A percentile compares a stretch with the other conserved stretches of the same genome.
Evolutionary conservation across 2,113 vertebrate genomes (phyloP).

Genomic region (Globicephala melas): DNA sequence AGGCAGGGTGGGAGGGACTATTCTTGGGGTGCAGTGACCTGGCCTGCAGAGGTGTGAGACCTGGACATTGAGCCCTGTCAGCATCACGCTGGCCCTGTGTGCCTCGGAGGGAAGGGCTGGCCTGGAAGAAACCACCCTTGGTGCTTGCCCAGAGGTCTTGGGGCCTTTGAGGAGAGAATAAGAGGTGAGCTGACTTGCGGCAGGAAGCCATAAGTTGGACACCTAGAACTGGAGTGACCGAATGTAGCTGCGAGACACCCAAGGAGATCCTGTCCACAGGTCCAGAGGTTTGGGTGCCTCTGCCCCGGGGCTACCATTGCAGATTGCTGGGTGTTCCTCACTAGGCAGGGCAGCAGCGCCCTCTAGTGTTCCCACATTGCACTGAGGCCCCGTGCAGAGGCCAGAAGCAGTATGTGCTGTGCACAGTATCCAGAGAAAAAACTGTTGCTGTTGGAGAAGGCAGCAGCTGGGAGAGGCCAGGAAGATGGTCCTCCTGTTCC

Average conservation of each 20-base stretch:
- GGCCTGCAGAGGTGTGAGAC: neutral
- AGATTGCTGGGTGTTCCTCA: neutral
- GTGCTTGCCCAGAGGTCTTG: neutral
- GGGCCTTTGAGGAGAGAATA: neutral
- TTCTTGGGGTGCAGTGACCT: neutral
- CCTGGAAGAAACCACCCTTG: neutral
- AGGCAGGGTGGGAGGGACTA: neutral
- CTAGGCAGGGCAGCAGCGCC: conserved; percentile 48
- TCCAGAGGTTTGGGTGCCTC: neutral
- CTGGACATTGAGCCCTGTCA: neutral
- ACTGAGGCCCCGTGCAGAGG: neutral
- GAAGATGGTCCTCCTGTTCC: neutral
- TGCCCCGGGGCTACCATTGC: neutral
- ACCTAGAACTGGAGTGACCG: neutral
- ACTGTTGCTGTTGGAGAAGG: neutral
- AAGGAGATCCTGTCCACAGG: neutral
- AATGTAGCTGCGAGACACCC: neutral
- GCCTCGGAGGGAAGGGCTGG: neutral
- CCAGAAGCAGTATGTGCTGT: rapidly evolving
- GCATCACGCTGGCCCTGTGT: neutral
- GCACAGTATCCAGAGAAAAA: neutral
- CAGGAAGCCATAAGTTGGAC: neutral
- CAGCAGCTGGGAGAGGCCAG: neutral
- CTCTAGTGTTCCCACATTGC: conserved; percentile 59
- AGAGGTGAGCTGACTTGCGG: neutral